Evolutionary conservation across 2,888 invertebrate genomes (phyloP).

Genomic region (Pyrochroa serraticornis): DNA sequence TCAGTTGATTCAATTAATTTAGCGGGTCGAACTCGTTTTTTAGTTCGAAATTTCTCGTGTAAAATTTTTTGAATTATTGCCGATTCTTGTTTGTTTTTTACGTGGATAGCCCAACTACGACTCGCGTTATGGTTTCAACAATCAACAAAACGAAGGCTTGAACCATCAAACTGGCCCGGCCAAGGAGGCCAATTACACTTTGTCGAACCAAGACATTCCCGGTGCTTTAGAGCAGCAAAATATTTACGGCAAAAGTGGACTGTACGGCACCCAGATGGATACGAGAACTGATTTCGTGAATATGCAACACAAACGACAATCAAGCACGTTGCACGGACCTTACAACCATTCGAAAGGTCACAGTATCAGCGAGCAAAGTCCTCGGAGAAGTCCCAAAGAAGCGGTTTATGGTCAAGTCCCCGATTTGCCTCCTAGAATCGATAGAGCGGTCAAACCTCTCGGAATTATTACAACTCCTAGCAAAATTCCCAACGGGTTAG

Average conservation of each 20-base stretch:
- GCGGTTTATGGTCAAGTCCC: conserved; percentile 62
- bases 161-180: conserved; percentile 32
- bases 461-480: conserved; percentile 57
- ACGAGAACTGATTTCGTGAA: conserved; percentile 40
- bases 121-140: conserved; percentile 53
- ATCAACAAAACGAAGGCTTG: conserved; percentile 30
- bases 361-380: conserved; percentile 49
- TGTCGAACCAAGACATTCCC: conserved; percentile 52
- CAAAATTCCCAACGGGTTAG: conserved; percentile 51
- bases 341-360: conserved; percentile 50
- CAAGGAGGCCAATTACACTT: conserved; percentile 50
- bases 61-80: too few species aligned
- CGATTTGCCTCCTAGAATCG: conserved; percentile 84
- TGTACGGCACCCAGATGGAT: conserved; percentile 35
- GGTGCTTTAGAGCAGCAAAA: conserved; percentile 43
- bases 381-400: conserved; percentile 49
- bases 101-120: conserved; percentile 57
- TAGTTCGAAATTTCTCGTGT: too few species aligned
- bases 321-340: conserved; percentile 53
- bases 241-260: conserved; percentile 42
- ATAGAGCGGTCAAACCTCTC: conserved; percentile 78
- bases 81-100: conserved; percentile 28
- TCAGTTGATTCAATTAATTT: too few species aligned
- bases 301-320: conserved; percentile 54
- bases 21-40: too few species aligned